phyloP scores from a whole-genome alignment of 1,140 invertebrate genomes.

The Euglossa dilemma region DNA sequence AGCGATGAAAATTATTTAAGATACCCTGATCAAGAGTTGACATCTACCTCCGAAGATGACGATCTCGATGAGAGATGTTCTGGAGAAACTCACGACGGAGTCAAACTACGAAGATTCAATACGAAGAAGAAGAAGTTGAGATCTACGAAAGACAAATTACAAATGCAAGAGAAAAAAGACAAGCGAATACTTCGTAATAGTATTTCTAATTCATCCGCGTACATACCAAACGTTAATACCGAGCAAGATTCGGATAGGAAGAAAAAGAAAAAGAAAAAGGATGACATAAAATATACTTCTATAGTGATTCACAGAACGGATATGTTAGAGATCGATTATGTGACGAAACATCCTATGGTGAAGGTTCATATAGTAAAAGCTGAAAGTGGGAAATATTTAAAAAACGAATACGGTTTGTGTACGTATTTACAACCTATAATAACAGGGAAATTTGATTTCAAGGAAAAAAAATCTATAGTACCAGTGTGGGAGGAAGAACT shows the following conservation, averaged over 20 bases:
- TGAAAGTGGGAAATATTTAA: slow-evolving; percentile 74
- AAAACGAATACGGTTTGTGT: slow-evolving; percentile 39
- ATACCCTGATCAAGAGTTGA: background rate
- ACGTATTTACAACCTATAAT: slow-evolving; percentile 74
- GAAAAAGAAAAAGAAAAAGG: slow-evolving; percentile 42
- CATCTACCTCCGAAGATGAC: slow-evolving; percentile 1
- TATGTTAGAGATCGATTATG: slow-evolving; percentile 74
- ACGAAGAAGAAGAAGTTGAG: background rate
- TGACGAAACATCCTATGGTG: slow-evolving; percentile 78
- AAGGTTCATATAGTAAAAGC: slow-evolving; percentile 77
- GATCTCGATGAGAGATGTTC: background rate
- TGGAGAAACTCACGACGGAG: background rate
- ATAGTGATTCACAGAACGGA: slow-evolving; percentile 75
- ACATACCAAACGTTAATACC: background rate
- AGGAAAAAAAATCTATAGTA: slow-evolving; percentile 76
- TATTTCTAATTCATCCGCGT: background rate
- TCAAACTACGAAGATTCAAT: background rate
- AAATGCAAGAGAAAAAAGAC: background rate
- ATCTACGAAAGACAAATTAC: background rate
- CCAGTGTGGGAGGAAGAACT: slow-evolving; percentile 87
- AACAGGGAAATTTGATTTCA: slow-evolving; percentile 76
- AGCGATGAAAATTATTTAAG: background rate
- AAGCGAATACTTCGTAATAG: slow-evolving; percentile 3
- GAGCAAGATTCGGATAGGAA: slow-evolving; percentile 56
- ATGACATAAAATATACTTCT: slow-evolving; percentile 69